Evolutionary conservation across 2,797 vertebrate species (phyloP).

Genomic region (Manis javanica): DNA sequence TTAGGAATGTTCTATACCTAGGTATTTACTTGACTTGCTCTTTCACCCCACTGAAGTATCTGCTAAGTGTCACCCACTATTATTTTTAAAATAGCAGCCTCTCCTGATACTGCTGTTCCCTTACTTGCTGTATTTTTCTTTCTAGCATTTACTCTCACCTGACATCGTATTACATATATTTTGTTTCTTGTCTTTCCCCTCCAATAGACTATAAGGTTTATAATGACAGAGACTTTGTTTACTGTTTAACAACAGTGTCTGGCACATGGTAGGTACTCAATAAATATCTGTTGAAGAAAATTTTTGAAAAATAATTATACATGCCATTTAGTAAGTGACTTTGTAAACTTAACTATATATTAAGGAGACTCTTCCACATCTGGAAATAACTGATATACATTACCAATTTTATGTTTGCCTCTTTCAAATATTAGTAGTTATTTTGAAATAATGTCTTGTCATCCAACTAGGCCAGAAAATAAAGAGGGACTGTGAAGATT

Average conservation of each 20-base stretch:
- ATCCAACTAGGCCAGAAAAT: neutral
- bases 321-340: neutral
- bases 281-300: neutral
- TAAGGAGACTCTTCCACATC: neutral
- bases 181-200: neutral
- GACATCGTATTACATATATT: neutral
- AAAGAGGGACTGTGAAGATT: neutral
- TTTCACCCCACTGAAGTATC: neutral
- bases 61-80: neutral
- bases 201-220: neutral
- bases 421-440: neutral
- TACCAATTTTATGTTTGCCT: neutral
- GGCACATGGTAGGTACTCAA: neutral
- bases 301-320: neutral
- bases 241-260: neutral
- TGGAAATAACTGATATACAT: neutral
- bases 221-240: neutral
- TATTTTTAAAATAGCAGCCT: neutral
- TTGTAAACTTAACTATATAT: neutral
- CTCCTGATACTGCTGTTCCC: neutral
- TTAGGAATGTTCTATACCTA: neutral
- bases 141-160: neutral
- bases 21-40: neutral
- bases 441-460: neutral
- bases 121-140: neutral